These are phyloP conservation scores for Anagrus nilaparvatae DNA, from an alignment of 1,140 invertebrate genomes.

Conservation along the genomic window DNA sequence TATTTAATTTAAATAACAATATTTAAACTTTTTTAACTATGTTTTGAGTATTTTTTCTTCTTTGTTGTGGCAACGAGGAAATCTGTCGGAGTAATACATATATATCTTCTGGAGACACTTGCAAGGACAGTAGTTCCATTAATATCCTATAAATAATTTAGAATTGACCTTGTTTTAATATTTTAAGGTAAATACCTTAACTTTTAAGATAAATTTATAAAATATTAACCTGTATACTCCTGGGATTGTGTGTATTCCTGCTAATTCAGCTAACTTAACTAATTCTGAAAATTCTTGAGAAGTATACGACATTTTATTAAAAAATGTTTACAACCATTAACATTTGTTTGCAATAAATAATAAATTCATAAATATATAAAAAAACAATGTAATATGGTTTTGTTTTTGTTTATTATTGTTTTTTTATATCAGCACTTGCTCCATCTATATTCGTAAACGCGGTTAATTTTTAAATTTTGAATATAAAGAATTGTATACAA, in stretches of 20 bases:
- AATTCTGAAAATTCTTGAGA: constrained; percentile 23
- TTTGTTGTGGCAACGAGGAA: constrained; percentile 13
- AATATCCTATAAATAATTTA: constrained; percentile 21
- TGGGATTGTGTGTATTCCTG: constrained; percentile 24
- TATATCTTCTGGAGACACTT: constrained; percentile 29
- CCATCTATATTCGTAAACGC: no score
- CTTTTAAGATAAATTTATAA: constrained; percentile 6
- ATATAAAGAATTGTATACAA: no score
- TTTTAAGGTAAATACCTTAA: not conserved
- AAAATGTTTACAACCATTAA: not conserved
- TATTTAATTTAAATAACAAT: constrained; percentile 1
- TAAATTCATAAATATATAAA: no score
- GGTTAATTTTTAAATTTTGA: no score
- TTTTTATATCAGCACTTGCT: no score
- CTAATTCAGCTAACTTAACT: constrained; percentile 25
- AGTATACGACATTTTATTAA: constrained; percentile 22
- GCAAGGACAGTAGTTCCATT: constrained; percentile 26
- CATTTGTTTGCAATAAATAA: no score
- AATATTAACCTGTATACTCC: constrained; percentile 24
- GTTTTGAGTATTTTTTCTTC: constrained; percentile 10
- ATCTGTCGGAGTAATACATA: constrained; percentile 27
- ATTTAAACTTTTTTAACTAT: not conserved
- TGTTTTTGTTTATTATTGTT: no score
- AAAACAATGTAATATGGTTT: no score
- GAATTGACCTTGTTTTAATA: constrained; percentile 1